A percentile compares a stretch with the other conserved stretches of the same genome.
Conservation (phyloP, 2,888 invertebrate genomes). For the Clanis bilineata region DNA sequence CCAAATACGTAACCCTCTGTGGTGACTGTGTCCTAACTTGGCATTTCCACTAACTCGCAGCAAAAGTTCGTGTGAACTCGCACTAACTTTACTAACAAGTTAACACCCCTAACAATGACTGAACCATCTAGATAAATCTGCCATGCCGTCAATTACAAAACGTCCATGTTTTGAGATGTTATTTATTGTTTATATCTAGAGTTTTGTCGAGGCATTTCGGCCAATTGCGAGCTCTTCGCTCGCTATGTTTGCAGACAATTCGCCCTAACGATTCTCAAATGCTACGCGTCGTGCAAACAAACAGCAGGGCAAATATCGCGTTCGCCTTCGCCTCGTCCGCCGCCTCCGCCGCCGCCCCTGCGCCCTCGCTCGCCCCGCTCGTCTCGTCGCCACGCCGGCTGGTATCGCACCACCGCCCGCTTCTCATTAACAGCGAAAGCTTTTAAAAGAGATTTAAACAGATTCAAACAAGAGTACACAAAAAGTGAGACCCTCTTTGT, state of each 20-base stretch:
- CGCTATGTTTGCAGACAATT: slow-evolving; percentile 70
- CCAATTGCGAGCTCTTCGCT: slow-evolving; percentile 69
- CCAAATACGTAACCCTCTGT: slow-evolving; percentile 63
- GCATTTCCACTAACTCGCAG: slow-evolving; percentile 67
- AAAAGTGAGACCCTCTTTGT: slow-evolving; percentile 73
- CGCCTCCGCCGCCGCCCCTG: slow-evolving; percentile 33
- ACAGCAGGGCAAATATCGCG: slow-evolving; percentile 65
- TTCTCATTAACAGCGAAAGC: slow-evolving; percentile 74
- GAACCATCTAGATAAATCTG: slow-evolving; percentile 79
- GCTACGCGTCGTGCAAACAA: slow-evolving; percentile 75
- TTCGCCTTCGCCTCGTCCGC: slow-evolving; percentile 43
- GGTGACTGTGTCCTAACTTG: slow-evolving; percentile 71
- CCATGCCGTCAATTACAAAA: slow-evolving; percentile 74
- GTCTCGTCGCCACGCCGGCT: slow-evolving; percentile 28
- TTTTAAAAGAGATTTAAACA: slow-evolving; percentile 74
- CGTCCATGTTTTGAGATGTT: slow-evolving; percentile 73
- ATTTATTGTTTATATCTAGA: slow-evolving; percentile 73
- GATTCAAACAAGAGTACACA: slow-evolving; percentile 73
- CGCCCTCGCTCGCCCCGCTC: slow-evolving; percentile 24
- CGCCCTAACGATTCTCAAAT: slow-evolving; percentile 79
- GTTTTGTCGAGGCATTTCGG: slow-evolving; percentile 70
- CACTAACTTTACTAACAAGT: slow-evolving; percentile 77
- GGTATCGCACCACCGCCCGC: slow-evolving; percentile 52
- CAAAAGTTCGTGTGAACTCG: slow-evolving; percentile 74
- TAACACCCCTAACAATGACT: slow-evolving; percentile 78